phyloP scores from a whole-genome alignment of 1,140 invertebrate species.

The Vanessa atalanta region DNA sequence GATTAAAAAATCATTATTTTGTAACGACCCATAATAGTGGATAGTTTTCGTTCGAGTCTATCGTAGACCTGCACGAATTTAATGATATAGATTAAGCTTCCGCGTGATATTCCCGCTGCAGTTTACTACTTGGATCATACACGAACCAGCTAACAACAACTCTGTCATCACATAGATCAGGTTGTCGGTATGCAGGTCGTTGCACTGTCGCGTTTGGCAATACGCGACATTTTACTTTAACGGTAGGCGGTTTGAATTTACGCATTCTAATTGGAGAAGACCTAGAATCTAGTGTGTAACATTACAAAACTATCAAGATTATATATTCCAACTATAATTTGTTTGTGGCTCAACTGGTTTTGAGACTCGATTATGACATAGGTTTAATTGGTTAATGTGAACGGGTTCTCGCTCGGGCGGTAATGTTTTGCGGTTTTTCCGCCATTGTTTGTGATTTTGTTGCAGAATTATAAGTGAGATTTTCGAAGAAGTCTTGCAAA shows the following conservation, averaged over 20 bases:
- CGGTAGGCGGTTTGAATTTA: slow-evolving; percentile 51
- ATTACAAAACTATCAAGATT: slow-evolving; percentile 53
- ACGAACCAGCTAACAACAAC: slow-evolving; percentile 55
- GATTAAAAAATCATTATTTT: no score
- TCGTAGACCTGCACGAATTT: no score
- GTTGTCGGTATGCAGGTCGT: slow-evolving; percentile 74
- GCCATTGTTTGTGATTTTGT: background rate
- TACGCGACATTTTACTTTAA: slow-evolving; percentile 63
- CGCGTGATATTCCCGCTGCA: background rate
- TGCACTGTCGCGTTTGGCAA: slow-evolving; percentile 73
- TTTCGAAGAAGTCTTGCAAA: background rate
- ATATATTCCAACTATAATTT: slow-evolving; percentile 41
- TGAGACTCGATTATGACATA: slow-evolving; percentile 6
- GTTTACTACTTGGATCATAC: slow-evolving; percentile 26
- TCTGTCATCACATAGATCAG: slow-evolving; percentile 77
- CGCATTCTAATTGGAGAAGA: slow-evolving; percentile 71
- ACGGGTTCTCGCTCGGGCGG: background rate
- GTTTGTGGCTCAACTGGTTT: slow-evolving; percentile 27
- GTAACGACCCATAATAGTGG: no score
- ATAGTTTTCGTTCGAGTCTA: no score
- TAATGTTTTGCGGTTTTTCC: background rate
- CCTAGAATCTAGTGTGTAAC: slow-evolving; percentile 59
- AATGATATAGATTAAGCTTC: no score
- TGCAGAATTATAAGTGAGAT: background rate
- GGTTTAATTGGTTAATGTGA: slow-evolving; percentile 25